Conservation (phyloP, 2,113 vertebrate species). For the Antechinus flavipes region DNA sequence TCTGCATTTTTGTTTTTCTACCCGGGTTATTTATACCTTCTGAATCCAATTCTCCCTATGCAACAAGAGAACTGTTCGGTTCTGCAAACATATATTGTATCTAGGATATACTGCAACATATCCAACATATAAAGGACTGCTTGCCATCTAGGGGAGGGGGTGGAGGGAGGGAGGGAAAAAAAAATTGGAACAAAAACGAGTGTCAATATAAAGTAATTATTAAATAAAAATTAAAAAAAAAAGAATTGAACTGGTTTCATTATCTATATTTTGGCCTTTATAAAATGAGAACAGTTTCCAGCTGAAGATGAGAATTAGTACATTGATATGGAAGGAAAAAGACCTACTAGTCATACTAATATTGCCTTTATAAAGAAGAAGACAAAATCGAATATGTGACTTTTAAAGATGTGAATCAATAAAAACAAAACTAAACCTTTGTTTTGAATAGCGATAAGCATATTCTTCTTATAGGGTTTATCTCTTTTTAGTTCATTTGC, state of each 20-base stretch:
- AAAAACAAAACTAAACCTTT: not conserved
- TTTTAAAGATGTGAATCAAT: conserved; percentile 36
- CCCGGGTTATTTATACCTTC: too few relatives aligned
- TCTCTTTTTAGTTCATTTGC: not conserved
- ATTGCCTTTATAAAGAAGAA: not conserved
- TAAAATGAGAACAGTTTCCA: not conserved
- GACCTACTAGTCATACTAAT: not conserved
- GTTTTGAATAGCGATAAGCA: not conserved
- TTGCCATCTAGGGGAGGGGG: too few relatives aligned
- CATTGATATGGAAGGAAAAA: not conserved
- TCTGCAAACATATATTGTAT: too few relatives aligned
- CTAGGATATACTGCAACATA: too few relatives aligned
- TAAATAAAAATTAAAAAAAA: too few relatives aligned
- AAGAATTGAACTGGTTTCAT: not conserved
- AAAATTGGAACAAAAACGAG: too few relatives aligned
- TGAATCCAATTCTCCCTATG: too few relatives aligned
- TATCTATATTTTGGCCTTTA: conserved; percentile 27
- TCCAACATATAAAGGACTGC: too few relatives aligned
- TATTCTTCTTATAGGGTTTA: not conserved
- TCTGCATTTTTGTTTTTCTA: too few relatives aligned
- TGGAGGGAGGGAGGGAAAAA: too few relatives aligned
- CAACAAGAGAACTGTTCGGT: too few relatives aligned
- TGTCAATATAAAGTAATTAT: too few relatives aligned
- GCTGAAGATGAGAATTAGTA: not conserved
- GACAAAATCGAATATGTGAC: not conserved